phyloP scores from a whole-genome alignment of 1,140 invertebrate genomes.

The Conus ventricosus region DNA sequence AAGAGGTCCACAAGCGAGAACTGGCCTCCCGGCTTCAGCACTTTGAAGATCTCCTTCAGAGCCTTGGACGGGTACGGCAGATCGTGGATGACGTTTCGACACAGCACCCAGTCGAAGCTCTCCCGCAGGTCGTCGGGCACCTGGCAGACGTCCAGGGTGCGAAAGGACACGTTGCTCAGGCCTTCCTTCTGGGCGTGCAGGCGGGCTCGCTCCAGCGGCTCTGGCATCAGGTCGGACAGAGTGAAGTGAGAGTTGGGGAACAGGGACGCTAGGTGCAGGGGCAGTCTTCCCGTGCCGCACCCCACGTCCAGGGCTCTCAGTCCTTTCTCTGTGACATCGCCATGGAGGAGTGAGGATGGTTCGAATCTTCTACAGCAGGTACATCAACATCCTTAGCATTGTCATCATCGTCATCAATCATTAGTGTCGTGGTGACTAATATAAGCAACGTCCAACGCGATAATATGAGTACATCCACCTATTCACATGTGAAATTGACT shows the following conservation, averaged over 20 bases:
- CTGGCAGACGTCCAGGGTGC: conserved; percentile 38
- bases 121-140: conserved; percentile 40
- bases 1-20: conserved; percentile 48
- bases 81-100: conserved; percentile 52
- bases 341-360: too few species aligned
- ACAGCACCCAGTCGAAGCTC: conserved; percentile 47
- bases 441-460: too few species aligned
- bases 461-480: too few species aligned
- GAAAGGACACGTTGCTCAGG: conserved; percentile 44
- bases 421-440: too few species aligned
- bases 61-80: conserved; percentile 47
- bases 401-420: too few species aligned
- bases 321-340: not conserved
- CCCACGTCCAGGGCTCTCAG: not conserved
- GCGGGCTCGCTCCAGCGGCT: conserved; percentile 18
- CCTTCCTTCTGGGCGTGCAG: conserved; percentile 22
- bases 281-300: conserved; percentile 39
- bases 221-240: conserved; percentile 36
- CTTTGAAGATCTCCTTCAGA: conserved; percentile 40
- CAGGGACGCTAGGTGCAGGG: conserved; percentile 35
- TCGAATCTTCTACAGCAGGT: too few species aligned
- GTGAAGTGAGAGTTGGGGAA: conserved; percentile 49
- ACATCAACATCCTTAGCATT: too few species aligned
- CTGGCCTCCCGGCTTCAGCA: conserved; percentile 46
- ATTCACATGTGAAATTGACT: too few species aligned